Evolutionary conservation across 2,888 invertebrate species (phyloP), one percentile per base, ranked within the genome.

Genomic region (Tenthredo scrophulariae): DNA sequence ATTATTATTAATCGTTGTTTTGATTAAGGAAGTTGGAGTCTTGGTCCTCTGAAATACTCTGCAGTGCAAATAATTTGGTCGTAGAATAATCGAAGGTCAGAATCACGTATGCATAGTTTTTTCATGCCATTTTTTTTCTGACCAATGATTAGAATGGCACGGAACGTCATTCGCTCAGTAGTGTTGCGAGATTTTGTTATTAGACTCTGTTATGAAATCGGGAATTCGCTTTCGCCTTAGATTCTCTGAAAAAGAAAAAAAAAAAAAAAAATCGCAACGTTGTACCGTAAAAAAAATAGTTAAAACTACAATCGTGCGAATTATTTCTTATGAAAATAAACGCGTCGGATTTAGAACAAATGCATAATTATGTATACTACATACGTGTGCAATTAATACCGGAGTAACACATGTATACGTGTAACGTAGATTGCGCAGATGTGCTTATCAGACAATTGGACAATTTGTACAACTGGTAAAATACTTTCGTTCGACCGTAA

Each of bases 381-480:
- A 33, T 29, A 67, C 15, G 29, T 33, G 5, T 18, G 67, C 33
- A 33, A 67, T 67, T 67, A 67, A 74, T 74, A 43, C 10, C 33
- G 18, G 15, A 29, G 2, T 5, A 13, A 37, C 0, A 70, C 37
- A 6, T 37, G 7, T 70, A 37, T 29, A 33, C 37, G 29, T 37
- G 33, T 70, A 33, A 29, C 9, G 70, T 70, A 37, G 70, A 70
- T 70, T 22, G 43, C 72, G 26, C 22, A 74, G 10, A 43, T 43
- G 72, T 22, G 22, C n/a, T 43, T 18, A 70, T 37, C 18, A 40
- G 72, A 74, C 72, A 74, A 74, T 74, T 74, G 72, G 72, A 43
- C 72, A 74, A 74, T 74, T 74, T 74, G 43, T 74, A 74, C 72
- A 74, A 74, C 72, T 43, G 72, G 40, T 26, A 43, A 74, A 74